These are phyloP conservation scores for Otolemur crassicaudatus DNA, from an alignment of 2,797 vertebrate species.

Conservation along the genomic window DNA sequence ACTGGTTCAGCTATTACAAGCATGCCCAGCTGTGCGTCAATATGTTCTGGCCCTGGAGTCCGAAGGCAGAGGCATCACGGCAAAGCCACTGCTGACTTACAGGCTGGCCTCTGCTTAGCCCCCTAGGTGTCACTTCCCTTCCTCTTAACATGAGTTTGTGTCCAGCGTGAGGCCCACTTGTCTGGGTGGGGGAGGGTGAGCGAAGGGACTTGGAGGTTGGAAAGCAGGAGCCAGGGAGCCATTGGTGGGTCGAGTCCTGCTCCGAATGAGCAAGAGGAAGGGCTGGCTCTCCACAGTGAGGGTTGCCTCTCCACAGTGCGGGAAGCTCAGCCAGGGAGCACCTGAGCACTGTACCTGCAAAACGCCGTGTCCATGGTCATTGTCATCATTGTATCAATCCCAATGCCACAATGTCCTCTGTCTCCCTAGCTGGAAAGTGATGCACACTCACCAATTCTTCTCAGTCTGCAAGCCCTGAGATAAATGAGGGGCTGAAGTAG, in stretches of 20 bases:
- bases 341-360: rapidly evolving
- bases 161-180: not conserved
- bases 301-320: rapidly evolving
- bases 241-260: not conserved
- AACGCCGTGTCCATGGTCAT: rapidly evolving
- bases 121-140: not conserved
- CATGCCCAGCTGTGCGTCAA: too few species aligned
- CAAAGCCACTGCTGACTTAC: not conserved
- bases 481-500: not conserved
- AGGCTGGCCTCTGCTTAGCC: not conserved
- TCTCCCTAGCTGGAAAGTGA: not conserved
- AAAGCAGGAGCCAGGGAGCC: not conserved
- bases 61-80: not conserved
- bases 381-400: too few species aligned
- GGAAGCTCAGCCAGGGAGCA: not conserved
- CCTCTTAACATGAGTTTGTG: rapidly evolving
- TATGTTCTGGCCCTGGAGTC: not conserved
- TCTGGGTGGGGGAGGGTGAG: not conserved
- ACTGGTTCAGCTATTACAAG: not conserved
- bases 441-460: rapidly evolving
- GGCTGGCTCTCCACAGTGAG: too few species aligned
- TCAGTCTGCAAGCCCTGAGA: not conserved
- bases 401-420: rapidly evolving
- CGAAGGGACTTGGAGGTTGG: rapidly evolving
- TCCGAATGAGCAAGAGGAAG: not conserved